phyloP scores from a whole-genome alignment of 92 coral and sea anemone species.

The Metridium senile region DNA sequence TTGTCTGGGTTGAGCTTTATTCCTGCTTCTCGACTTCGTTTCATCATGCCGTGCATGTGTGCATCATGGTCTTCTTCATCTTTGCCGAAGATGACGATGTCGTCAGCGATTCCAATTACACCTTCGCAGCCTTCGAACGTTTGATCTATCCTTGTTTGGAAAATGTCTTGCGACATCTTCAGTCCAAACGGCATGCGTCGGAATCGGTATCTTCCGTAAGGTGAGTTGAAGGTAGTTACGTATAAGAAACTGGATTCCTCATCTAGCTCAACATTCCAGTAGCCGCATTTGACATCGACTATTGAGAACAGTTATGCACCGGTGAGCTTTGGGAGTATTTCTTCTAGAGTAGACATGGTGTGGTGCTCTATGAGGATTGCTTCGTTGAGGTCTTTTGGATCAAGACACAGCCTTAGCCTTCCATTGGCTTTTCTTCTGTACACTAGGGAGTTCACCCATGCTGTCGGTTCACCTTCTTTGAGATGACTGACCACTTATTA shows the following conservation, averaged over 20 bases:
- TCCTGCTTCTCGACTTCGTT: slow-evolving; percentile 31
- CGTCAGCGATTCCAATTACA: slow-evolving; percentile 55
- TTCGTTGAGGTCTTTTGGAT: slow-evolving; percentile 48
- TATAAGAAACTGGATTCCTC: slow-evolving; percentile 33
- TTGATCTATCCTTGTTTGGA: slow-evolving; percentile 60
- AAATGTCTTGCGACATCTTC: slow-evolving; percentile 53
- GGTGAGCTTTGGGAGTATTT: no score
- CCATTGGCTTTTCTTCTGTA: slow-evolving; percentile 52
- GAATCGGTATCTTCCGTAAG: slow-evolving; percentile 55
- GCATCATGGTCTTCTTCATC: slow-evolving; percentile 38
- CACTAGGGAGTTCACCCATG: slow-evolving; percentile 47
- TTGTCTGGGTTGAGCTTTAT: slow-evolving; percentile 58
- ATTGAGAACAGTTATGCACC: slow-evolving; percentile 45
- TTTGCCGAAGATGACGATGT: slow-evolving; percentile 45
- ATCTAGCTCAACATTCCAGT: slow-evolving; percentile 56
- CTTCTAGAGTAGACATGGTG: slow-evolving; percentile 35
- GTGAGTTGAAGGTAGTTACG: slow-evolving; percentile 58
- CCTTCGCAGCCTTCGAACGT: slow-evolving; percentile 59
- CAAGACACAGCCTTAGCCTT: slow-evolving; percentile 31
- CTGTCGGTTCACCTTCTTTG: slow-evolving; percentile 50
- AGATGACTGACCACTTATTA: no score
- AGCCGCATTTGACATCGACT: slow-evolving; percentile 51
- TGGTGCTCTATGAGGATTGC: slow-evolving; percentile 57
- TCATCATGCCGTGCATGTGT: slow-evolving; percentile 24
- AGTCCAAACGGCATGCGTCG: slow-evolving; percentile 53